Evolutionary conservation across 2,888 invertebrate genomes (phyloP).

Genomic region (Zaprionus bogoriensis): DNA sequence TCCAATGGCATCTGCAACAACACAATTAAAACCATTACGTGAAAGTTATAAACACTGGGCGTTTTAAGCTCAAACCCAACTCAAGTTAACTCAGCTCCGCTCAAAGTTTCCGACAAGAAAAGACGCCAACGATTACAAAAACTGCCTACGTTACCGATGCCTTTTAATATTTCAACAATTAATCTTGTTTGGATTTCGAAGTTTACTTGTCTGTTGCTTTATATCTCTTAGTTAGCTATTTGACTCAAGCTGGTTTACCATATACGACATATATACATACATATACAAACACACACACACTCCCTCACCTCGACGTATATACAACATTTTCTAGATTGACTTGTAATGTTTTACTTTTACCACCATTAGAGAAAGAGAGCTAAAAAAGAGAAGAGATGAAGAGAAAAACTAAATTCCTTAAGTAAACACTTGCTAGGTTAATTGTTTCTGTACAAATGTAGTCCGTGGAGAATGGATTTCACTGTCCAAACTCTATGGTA

Average conservation of each 20-base stretch:
- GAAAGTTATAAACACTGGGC: slow-evolving; percentile 35
- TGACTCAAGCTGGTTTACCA: slow-evolving; percentile 22
- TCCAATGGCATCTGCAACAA: slow-evolving; percentile 6
- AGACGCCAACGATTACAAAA: slow-evolving; percentile 37
- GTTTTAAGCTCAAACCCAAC: slow-evolving; percentile 33
- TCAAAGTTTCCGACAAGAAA: slow-evolving; percentile 23
- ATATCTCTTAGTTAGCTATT: slow-evolving; percentile 23
- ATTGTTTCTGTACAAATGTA: slow-evolving; percentile 11
- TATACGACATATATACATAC: background rate
- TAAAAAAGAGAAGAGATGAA: background rate
- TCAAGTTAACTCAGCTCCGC: slow-evolving; percentile 4
- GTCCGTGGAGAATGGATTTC: background rate
- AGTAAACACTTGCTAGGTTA: slow-evolving; percentile 15
- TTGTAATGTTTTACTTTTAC: slow-evolving; percentile 30
- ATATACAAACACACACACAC: background rate
- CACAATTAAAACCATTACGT: slow-evolving; percentile 44
- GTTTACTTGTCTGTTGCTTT: slow-evolving; percentile 21
- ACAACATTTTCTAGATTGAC: slow-evolving; percentile 20
- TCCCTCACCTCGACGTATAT: background rate
- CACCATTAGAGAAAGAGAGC: slow-evolving; percentile 11
- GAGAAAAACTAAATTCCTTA: slow-evolving; percentile 18
- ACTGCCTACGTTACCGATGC: slow-evolving; percentile 55
- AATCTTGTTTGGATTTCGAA: slow-evolving; percentile 58
- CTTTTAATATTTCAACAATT: slow-evolving; percentile 67
- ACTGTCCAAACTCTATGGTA: background rate